Base-by-base conservation (phyloP, 1,140 invertebrate species). In the Asbolus verrucosus region DNA sequence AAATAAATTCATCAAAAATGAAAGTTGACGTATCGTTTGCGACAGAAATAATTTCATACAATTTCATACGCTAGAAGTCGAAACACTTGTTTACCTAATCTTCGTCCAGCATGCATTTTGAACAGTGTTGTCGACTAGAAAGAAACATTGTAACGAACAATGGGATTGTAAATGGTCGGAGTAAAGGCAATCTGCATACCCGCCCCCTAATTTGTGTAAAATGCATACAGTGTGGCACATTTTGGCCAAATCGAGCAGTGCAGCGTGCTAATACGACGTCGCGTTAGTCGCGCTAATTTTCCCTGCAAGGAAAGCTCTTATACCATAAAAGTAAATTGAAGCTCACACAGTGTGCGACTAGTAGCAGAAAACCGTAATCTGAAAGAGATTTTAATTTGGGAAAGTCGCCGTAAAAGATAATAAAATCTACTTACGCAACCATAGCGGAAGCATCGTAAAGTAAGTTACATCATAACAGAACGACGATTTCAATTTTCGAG, bases 351-450 rank as follows among this genome's bases (percentile, higher is more conserved):
- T 50, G 21, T 50, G 43, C 43, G 43, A 50, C 46, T 54, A 27
- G 8, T 54, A 54, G 46, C 46, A 27, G 46, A 54, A 54, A 54
- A n/a, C 46, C 46, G 46, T 54, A 54, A 54, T 54, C 46, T 21
- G 46, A 54, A 54, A 54, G 46, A 54, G 46, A 54, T 54, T 54
- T 54, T 54, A 54, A 54, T 54, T 54, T 54, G 46, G 46, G 46
- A 54, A 54, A 27, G 19, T 54, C 46, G 46, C 21, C 46, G 46
- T 54, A 21, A 54, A 54, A 54, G 46, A 54, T 54, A 54, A 54
- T 54, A 54, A 54, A 54, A 54, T 54, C 46, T 54, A 54, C 46
- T 54, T 54, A 54, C 46, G 27, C 46, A 54, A 21, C 46, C 18
- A 54, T 27, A 54, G 46, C 21, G 9, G 3, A 21, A 24, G 19